These are phyloP conservation scores for Caenorhabditis japonica DNA, from an alignment of 2,888 invertebrate genomes.

Conservation along the genomic window DNA sequence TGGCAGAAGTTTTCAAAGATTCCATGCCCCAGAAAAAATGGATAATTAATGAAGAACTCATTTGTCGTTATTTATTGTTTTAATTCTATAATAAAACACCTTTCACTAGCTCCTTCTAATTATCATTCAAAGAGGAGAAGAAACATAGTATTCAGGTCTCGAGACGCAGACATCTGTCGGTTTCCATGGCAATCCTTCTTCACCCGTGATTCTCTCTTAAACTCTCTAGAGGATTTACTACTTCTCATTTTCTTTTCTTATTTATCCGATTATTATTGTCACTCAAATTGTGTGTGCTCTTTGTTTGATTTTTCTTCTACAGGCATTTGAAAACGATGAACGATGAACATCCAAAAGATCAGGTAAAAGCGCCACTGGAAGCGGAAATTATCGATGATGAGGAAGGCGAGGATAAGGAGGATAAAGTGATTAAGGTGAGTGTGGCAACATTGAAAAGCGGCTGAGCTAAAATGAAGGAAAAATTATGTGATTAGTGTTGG, in stretches of 20 bases:
- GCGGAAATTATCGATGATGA: constrained; percentile 22
- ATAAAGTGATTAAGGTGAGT: constrained; percentile 46
- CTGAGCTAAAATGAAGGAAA: no score
- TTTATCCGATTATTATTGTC: background rate
- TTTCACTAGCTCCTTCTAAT: no score
- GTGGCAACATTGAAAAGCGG: no score
- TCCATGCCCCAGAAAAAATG: constrained; percentile 7
- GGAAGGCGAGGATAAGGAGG: constrained; percentile 28
- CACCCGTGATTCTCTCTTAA: constrained; percentile 14
- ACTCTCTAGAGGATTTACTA: background rate
- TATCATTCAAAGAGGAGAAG: background rate
- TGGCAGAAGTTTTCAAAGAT: constrained; percentile 16
- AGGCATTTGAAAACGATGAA: background rate
- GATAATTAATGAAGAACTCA: background rate
- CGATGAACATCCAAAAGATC: constrained; percentile 14
- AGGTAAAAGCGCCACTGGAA: background rate
- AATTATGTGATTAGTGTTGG: no score
- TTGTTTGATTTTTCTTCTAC: no score
- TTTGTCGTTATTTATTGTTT: background rate
- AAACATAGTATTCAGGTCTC: background rate
- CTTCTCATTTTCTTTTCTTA: background rate
- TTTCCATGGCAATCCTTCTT: constrained; percentile 25
- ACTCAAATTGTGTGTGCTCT: background rate
- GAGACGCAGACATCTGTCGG: constrained; percentile 8
- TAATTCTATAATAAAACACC: background rate